Conservation (phyloP, 2,888 invertebrate genomes). For the Netelia melanura region DNA sequence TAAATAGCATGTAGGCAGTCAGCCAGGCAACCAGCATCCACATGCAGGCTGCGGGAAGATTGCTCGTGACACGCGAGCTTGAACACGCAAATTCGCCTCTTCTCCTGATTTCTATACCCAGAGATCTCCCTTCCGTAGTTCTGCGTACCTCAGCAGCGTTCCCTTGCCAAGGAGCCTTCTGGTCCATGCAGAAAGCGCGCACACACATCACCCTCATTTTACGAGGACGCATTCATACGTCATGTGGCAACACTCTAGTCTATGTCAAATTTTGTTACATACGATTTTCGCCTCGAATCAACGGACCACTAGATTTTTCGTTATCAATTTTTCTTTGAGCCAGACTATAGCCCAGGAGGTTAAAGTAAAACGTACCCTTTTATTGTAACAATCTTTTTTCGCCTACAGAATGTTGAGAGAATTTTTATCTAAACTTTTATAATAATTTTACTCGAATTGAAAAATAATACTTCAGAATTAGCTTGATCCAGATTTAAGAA, state of each 20-base stretch:
- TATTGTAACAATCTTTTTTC: too few species aligned
- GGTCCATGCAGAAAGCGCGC: neutral
- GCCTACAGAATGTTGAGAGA: neutral
- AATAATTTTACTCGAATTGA: neutral
- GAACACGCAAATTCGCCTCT: constrained; percentile 65
- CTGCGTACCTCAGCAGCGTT: constrained; percentile 18
- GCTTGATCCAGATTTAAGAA: too few species aligned
- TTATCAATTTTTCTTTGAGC: neutral
- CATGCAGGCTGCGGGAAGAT: constrained; percentile 57
- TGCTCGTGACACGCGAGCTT: constrained; percentile 65
- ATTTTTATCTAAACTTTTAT: neutral
- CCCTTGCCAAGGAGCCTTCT: neutral
- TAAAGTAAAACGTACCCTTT: too few species aligned
- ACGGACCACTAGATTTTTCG: neutral
- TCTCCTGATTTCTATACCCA: constrained; percentile 40
- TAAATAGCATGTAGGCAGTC: constrained; percentile 58
- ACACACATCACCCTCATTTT: constrained; percentile 13
- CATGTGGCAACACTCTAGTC: neutral
- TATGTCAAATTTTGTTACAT: constrained; percentile 5
- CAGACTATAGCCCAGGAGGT: neutral
- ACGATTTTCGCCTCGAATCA: neutral
- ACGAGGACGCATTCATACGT: neutral
- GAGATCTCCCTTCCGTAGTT: constrained; percentile 31
- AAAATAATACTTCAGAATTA: neutral
- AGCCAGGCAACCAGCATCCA: constrained; percentile 29